Conservation (phyloP, 1,140 invertebrate genomes). For the Drosophila sucinea region DNA sequence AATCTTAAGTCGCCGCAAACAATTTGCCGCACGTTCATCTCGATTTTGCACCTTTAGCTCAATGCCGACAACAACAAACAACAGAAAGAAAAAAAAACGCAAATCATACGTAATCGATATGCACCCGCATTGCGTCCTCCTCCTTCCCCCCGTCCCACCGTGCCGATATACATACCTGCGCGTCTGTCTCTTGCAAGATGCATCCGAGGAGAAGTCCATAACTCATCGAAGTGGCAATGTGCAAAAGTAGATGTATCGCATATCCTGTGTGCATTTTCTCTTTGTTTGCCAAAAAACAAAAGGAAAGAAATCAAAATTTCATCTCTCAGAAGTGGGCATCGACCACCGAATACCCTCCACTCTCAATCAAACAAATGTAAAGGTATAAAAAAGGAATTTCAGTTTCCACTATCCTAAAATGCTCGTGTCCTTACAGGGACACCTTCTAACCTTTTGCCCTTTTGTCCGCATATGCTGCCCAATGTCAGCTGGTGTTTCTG, state of each 20-base stretch:
- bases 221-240: conserved; percentile 72
- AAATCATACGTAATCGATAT: conserved; percentile 78
- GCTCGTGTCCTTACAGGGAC: background rate
- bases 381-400: too few species aligned
- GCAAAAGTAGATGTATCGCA: conserved; percentile 80
- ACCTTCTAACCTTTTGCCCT: conserved; percentile 39
- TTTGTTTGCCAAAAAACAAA: conserved; percentile 59
- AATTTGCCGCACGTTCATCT: conserved; percentile 66
- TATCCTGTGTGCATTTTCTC: conserved; percentile 62
- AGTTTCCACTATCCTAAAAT: too few species aligned
- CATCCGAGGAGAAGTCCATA: conserved; percentile 57
- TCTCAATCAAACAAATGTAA: too few species aligned
- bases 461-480: conserved; percentile 42
- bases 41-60: conserved; percentile 66
- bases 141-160: background rate
- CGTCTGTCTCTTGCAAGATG: conserved; percentile 52
- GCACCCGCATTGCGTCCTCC: conserved; percentile 63
- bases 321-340: background rate
- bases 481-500: conserved; percentile 70
- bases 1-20: conserved; percentile 65
- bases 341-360: background rate
- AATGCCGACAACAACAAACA: conserved; percentile 31
- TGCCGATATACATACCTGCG: background rate
- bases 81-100: conserved; percentile 53
- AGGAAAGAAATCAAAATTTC: conserved; percentile 10